Evolutionary conservation across 2,797 vertebrate species (phyloP), one percentile per base, ranked within the genome.

Genomic region (Dallia pectoralis): DNA sequence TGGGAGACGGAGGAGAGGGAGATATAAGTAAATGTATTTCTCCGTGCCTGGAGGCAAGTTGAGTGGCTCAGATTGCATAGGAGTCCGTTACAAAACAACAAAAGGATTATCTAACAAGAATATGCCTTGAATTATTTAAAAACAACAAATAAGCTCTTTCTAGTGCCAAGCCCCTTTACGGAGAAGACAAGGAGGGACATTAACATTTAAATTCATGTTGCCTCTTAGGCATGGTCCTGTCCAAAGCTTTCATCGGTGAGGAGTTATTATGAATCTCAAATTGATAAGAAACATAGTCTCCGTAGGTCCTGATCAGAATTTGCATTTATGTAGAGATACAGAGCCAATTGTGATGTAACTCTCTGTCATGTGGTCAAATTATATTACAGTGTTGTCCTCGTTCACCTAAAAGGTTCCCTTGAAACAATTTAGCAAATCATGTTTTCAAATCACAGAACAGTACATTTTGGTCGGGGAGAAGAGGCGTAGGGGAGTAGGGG

Each of bases 51-150:
- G 69, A 19, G 82, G 85, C 78, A 85, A 70, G 71, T 71, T 80
- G 73, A 64, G 32, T 70, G 69, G 69, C 74, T 82, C 18, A 67
- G 79, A 84, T 77, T 84, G 75, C 79, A 65, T 85, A 29, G 1
- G 69, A 83, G 85, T 83, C 82, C 27, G 65, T 78, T 82, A 80
- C 81, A 72, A 79, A 75, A 87, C 84, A 85, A 89, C 86, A 87
- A 83, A 87, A 85, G 83, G 19, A 33, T 85, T 77, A 81, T 79
- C 80, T 79, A 82, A 88, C 86, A 87, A 80, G 81, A 82, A 19
- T 6, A 29, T 16, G 49, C 62, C 69, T 79, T 89, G 80, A 89
- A 87, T 88, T 85, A 86, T 89, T 87, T 49, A 87, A 64, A 87
- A 82, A 79, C 81, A 74, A 88, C 83, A 87, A 87, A 86, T 87